Evolutionary conservation across 2,113 vertebrate species (phyloP).

Genomic region (Antennarius striatus): DNA sequence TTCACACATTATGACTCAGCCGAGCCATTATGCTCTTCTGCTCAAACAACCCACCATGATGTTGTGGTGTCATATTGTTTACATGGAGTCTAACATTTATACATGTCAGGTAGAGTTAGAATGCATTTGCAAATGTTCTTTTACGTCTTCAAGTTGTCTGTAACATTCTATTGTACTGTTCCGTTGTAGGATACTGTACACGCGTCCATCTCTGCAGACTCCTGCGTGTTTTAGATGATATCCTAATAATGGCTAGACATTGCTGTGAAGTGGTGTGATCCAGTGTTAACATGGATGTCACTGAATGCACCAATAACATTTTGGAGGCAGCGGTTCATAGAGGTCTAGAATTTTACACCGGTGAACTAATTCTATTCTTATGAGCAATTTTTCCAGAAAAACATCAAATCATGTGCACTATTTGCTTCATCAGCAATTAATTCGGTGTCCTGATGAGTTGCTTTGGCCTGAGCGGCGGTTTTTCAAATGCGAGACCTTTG

Average conservation of each 20-base stretch:
- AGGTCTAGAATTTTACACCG: background rate
- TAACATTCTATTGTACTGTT: background rate
- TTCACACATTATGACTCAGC: conserved; percentile 36
- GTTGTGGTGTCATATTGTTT: conserved; percentile 44
- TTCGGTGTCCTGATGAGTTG: conserved; percentile 14
- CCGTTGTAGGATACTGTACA: no score
- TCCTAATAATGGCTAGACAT: background rate
- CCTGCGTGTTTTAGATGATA: background rate
- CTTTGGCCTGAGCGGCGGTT: conserved; percentile 14
- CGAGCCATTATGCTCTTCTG: conserved; percentile 2
- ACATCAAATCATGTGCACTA: background rate
- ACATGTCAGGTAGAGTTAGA: background rate
- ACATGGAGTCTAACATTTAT: conserved; percentile 23
- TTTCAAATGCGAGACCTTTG: conserved; percentile 17
- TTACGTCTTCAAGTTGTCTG: background rate
- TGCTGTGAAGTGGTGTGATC: conserved; percentile 4
- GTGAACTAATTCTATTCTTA: background rate
- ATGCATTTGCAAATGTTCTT: background rate
- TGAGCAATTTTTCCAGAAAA: background rate
- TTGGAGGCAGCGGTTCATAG: background rate
- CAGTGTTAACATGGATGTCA: background rate
- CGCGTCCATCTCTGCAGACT: no score
- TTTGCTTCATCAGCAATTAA: conserved; percentile 15
- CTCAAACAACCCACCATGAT: conserved; percentile 4
- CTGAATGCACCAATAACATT: background rate